These are phyloP conservation scores for Cottoperca gobio DNA, from an alignment of 2,797 vertebrate species.

Conservation along the genomic window DNA sequence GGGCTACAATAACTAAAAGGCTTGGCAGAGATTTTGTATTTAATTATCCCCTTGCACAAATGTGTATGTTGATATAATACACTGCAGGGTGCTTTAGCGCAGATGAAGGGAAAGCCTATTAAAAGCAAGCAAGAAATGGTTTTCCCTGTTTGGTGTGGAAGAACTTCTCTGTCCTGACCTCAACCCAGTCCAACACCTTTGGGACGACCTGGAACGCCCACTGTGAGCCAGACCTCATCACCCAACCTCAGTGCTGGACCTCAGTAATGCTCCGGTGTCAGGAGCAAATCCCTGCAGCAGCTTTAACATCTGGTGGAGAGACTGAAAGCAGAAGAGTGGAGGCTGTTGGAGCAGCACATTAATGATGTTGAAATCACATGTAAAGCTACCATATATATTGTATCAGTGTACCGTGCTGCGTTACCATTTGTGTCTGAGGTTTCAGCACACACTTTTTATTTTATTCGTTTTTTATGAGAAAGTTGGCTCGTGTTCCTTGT, in stretches of 20 bases:
- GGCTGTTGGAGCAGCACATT: no score
- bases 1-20: constrained; percentile 4
- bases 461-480: no score
- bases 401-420: no score
- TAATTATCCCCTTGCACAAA: constrained; percentile 24
- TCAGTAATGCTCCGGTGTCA: not conserved
- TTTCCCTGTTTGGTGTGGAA: no score
- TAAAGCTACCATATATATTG: no score
- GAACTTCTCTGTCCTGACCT: not conserved
- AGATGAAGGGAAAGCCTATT: no score
- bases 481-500: no score
- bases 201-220: not conserved
- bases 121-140: no score
- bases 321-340: not conserved
- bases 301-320: not conserved
- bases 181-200: not conserved
- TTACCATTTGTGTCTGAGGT: no score
- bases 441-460: no score
- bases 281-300: not conserved
- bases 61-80: not conserved
- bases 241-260: not conserved
- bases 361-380: no score
- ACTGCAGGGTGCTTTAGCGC: not conserved
- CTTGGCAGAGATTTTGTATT: constrained; percentile 9
- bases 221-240: not conserved